phyloP scores from a whole-genome alignment of 2,888 invertebrate genomes.

The Tineola bisselliella region DNA sequence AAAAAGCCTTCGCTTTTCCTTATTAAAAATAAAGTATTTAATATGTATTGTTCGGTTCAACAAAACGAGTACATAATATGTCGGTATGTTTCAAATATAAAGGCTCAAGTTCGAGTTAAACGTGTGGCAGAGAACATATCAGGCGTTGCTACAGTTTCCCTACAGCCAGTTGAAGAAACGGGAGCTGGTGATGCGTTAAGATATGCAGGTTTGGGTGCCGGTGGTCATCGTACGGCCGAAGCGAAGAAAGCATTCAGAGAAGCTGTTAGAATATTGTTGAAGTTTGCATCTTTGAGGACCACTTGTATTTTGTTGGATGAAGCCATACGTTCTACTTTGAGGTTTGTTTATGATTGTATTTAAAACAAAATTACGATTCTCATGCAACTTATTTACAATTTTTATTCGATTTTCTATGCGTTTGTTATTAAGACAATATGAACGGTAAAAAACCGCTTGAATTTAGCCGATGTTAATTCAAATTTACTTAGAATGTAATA shows the following conservation, averaged over 20 bases:
- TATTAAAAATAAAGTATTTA: no score
- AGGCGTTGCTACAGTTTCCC: constrained; percentile 45
- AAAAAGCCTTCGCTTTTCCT: no score
- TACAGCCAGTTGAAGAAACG: constrained; percentile 44
- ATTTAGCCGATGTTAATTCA: no score
- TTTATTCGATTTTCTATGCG: no score
- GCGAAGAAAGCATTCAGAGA: constrained; percentile 52
- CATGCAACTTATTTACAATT: no score
- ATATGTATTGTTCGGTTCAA: no score
- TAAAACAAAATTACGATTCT: no score
- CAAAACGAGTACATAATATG: no score
- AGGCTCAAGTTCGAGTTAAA: constrained; percentile 55
- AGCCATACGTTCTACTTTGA: constrained; percentile 45
- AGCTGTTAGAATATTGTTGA: constrained; percentile 49
- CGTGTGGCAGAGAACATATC: constrained; percentile 50
- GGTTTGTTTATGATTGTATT: constrained; percentile 25
- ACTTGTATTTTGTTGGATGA: constrained; percentile 46
- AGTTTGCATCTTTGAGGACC: constrained; percentile 58
- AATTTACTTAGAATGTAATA: no score
- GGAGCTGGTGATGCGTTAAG: constrained; percentile 38
- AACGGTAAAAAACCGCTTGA: no score
- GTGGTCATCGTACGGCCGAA: constrained; percentile 51
- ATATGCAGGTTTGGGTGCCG: constrained; percentile 51
- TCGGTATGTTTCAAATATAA: not conserved
- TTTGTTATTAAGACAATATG: no score